Conservation (phyloP, 1,140 invertebrate species). For the Manduca sexta region DNA sequence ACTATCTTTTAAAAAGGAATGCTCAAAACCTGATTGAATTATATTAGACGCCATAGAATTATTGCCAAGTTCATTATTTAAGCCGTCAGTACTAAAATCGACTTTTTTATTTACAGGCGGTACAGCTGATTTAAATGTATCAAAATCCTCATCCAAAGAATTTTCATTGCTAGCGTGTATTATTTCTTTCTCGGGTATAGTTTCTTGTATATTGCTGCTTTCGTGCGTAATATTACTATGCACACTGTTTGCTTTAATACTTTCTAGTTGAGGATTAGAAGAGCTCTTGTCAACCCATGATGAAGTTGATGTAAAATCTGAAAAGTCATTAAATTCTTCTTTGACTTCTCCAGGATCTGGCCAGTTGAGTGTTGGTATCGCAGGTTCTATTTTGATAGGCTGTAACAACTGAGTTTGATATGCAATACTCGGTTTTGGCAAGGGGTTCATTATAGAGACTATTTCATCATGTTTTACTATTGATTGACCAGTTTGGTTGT, state of each 20-base stretch:
- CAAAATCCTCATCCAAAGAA: constrained; percentile 58
- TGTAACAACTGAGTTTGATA: constrained; percentile 55
- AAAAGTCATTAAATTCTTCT: constrained; percentile 60
- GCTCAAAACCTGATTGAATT: constrained; percentile 16
- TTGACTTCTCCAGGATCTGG: constrained; percentile 68
- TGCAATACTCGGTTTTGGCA: constrained; percentile 15
- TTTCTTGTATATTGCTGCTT: not conserved
- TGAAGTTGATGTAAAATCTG: constrained; percentile 49
- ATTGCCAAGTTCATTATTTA: not conserved
- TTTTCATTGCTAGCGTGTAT: constrained; percentile 6
- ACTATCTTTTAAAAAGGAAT: constrained; percentile 17
- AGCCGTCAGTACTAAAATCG: constrained; percentile 3
- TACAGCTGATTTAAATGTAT: constrained; percentile 63
- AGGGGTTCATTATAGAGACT: constrained; percentile 6
- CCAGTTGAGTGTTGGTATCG: constrained; percentile 65
- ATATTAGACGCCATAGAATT: not conserved
- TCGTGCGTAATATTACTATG: too few species aligned
- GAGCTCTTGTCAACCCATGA: constrained; percentile 22
- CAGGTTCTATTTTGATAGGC: constrained; percentile 59
- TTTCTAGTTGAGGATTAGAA: not conserved
- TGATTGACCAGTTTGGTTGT: constrained; percentile 4
- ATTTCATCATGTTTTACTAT: constrained; percentile 4
- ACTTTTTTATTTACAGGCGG: constrained; percentile 9
- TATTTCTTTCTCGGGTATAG: not conserved
- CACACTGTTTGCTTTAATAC: not conserved